Evolutionary conservation across 2,113 vertebrate genomes (phyloP), one percentile per base, ranked within the genome.

Genomic region (Toxotes jaculatrix): DNA sequence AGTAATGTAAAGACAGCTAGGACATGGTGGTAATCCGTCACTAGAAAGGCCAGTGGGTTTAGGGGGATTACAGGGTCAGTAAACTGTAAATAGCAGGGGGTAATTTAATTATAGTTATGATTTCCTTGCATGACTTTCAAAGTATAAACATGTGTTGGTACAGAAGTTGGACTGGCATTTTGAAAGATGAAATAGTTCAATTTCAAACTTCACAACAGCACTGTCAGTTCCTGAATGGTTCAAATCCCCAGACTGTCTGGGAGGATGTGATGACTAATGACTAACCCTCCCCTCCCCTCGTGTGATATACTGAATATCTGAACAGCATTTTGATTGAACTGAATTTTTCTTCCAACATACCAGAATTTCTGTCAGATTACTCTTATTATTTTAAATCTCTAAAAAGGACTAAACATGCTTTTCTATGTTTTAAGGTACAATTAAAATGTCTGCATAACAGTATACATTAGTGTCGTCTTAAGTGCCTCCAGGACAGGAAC

Each of bases 191-290:
- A 51, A 60, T 43, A 38, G 59, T 79, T 64, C 10, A 57, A 16
- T 47, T 36, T 34, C 43, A 19, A 42, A 80, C 60, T 70, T 75
- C 38, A 75, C 65, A 59, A 75, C 65, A 60, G 10, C 59, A 40
- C 64, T 16, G 19, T 59, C 49, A 47, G 64, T 23, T 36, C 62
- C 36, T 57, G 57, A 57, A 57, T 59, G 59, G 49, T 57, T 79
- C 40, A 69, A 63, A 56, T 64, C 72, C 70, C 65, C 32, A 60
- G 43, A 61, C 71, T 59, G 71, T 76, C 66, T 71, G 43, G 23
- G 32, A 59, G 57, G 63, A 85, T 70, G 49, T 80, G 60, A 55
- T 75, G 59, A 62, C 43, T 80, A 60, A 71, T 27, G 27, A 27
- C 27, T 27, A 27, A 27, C 27, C 23, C 7, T 3, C 32, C 43